phyloP scores from a whole-genome alignment of 2,888 invertebrate species.

The Leucophora obtusa region DNA sequence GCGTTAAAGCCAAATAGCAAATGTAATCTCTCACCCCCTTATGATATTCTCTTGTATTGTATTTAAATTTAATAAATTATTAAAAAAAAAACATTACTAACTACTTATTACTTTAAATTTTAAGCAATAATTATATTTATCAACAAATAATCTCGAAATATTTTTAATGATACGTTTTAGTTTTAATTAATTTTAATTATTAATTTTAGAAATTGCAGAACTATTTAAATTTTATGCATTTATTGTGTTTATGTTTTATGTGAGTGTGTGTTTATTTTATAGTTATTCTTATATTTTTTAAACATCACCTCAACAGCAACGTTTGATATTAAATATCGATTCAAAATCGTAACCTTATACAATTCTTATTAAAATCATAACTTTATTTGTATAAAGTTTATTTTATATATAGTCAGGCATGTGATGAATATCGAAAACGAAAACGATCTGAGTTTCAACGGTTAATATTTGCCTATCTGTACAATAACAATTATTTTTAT shows the following conservation, averaged over 20 bases:
- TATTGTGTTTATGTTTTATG: not conserved
- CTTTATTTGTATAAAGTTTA: too few relatives aligned
- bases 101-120: constrained; percentile 8
- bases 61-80: constrained; percentile 22
- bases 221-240: not conserved
- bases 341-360: too few relatives aligned
- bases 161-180: constrained; percentile 5
- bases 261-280: too few relatives aligned
- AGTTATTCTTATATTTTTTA: not conserved
- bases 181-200: constrained; percentile 9
- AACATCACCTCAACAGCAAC: not conserved
- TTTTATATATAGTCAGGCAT: too few relatives aligned
- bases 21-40: constrained; percentile 27
- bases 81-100: constrained; percentile 7
- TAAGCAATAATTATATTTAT: constrained; percentile 54
- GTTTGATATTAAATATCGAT: too few relatives aligned
- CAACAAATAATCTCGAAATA: not conserved
- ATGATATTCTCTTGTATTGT: constrained; percentile 32
- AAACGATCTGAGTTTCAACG: too few relatives aligned
- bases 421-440: too few relatives aligned
- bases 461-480: too few relatives aligned
- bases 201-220: not conserved
- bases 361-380: too few relatives aligned
- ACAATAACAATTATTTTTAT: too few relatives aligned
- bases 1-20: constrained; percentile 57